These are phyloP conservation scores for Cassiopea andromeda DNA, from an alignment of 30 jellyfish, hydroid and myxozoan species.

Conservation along the genomic window DNA sequence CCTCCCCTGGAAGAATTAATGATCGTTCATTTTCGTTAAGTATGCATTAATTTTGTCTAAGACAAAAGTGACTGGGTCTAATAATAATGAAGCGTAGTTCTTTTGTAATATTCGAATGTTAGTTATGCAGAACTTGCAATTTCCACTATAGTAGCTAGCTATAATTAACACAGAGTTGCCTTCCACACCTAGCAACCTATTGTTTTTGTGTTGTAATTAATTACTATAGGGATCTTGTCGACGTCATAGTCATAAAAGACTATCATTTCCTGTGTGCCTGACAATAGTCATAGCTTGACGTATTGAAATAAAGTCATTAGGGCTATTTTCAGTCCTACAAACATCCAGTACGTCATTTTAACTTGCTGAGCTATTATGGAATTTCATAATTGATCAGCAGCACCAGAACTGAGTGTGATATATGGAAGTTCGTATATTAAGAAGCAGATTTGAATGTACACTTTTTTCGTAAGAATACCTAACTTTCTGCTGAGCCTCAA, in stretches of 20 bases:
- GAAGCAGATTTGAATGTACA: no score
- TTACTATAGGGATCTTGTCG: constrained; percentile 7
- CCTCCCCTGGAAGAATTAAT: no score
- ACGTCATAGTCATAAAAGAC: background rate
- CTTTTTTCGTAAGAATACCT: no score
- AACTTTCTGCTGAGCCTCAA: no score
- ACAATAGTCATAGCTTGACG: background rate
- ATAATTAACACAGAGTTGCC: background rate
- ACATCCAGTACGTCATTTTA: background rate
- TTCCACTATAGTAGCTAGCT: background rate
- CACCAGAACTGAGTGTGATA: no score
- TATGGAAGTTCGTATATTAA: no score
- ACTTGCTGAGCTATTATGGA: background rate
- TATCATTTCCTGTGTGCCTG: constrained; percentile 9
- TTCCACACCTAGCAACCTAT: background rate
- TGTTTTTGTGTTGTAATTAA: constrained; percentile 8
- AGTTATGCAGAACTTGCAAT: background rate
- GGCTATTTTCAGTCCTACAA: no score
- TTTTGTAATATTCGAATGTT: background rate
- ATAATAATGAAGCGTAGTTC: no score
- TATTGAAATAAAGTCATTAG: constrained; percentile 2
- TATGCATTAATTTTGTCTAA: no score
- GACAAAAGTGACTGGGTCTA: no score
- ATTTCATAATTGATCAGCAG: no score
- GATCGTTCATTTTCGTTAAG: no score